These are phyloP conservation scores for Drosophila monieri DNA, from an alignment of 2,888 invertebrate genomes.

Conservation along the genomic window DNA sequence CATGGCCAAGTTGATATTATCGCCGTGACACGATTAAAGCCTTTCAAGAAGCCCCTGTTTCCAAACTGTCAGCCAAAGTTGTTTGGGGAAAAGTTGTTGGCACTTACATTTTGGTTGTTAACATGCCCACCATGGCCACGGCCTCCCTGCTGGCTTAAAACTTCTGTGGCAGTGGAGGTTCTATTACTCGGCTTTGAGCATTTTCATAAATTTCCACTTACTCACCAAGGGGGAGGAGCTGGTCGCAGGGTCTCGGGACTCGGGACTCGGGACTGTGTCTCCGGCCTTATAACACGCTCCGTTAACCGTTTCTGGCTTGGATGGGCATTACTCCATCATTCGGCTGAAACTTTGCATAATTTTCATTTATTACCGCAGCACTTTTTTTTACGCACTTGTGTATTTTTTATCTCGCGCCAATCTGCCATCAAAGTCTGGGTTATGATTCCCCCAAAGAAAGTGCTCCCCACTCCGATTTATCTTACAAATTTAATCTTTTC, in stretches of 20 bases:
- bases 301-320: conserved; percentile 70
- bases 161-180: conserved; percentile 34
- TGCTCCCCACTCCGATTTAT: conserved; percentile 54
- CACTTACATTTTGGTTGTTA: conserved; percentile 75
- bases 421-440: background rate
- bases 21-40: conserved; percentile 57
- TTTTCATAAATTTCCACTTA: conserved; percentile 78
- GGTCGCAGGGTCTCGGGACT: background rate
- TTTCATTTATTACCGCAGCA: conserved; percentile 76
- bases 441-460: too few species aligned
- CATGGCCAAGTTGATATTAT: conserved; percentile 38
- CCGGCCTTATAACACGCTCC: conserved; percentile 74
- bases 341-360: conserved; percentile 76
- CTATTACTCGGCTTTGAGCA: conserved; percentile 50
- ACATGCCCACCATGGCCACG: conserved; percentile 47
- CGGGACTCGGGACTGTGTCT: conserved; percentile 17
- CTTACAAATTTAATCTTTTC: conserved; percentile 78
- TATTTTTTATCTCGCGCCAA: conserved; percentile 34
- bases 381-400: conserved; percentile 48
- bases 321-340: conserved; percentile 75
- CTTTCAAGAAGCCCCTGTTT: conserved; percentile 40
- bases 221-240: conserved; percentile 55
- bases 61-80: conserved; percentile 65
- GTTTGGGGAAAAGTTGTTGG: conserved; percentile 66
- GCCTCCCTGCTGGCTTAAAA: conserved; percentile 25